Conservation (phyloP, 1,140 invertebrate species). For the Zaprionus africanus region DNA sequence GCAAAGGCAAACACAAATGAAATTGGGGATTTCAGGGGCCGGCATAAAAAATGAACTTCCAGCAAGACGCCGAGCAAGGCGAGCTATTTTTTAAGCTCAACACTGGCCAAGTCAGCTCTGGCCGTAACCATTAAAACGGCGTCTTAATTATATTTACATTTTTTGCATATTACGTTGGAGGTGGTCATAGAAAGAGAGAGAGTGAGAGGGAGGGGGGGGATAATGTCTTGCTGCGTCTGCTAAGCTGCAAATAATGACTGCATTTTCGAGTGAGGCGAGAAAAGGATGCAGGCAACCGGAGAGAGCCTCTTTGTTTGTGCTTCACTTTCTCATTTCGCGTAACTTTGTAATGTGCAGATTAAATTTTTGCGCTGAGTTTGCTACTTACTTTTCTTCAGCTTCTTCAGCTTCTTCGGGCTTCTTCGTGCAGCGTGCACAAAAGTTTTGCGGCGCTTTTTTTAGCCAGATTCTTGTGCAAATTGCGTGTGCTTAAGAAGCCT, state of each 20-base stretch:
- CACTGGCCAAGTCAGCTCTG: slow-evolving; percentile 30
- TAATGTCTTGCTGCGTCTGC: slow-evolving; percentile 7
- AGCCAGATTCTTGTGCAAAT: slow-evolving; percentile 25
- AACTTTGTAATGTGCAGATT: slow-evolving; percentile 77
- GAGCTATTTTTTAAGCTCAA: slow-evolving; percentile 63
- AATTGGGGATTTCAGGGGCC: slow-evolving; percentile 34
- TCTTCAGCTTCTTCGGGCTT: slow-evolving; percentile 29
- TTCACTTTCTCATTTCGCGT: slow-evolving; percentile 51
- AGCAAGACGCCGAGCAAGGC: slow-evolving; percentile 18
- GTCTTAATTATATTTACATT: slow-evolving; percentile 66
- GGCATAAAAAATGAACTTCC: slow-evolving; percentile 22
- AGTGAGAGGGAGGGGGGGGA: no score
- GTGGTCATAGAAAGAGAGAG: no score
- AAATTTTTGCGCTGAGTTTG: slow-evolving; percentile 61
- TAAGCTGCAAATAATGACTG: slow-evolving; percentile 78
- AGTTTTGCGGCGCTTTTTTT: slow-evolving; percentile 46
- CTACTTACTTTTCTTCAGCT: slow-evolving; percentile 30
- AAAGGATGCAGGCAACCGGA: slow-evolving; percentile 47
- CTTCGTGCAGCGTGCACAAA: slow-evolving; percentile 48
- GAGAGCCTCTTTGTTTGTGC: slow-evolving; percentile 33
- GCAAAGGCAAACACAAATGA: slow-evolving; percentile 66
- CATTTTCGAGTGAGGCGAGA: slow-evolving; percentile 50
- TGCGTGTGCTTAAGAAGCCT: slow-evolving; percentile 60
- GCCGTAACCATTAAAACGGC: slow-evolving; percentile 32
- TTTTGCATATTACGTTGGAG: slow-evolving; percentile 48